Conservation (phyloP, 2,797 vertebrate genomes). For the Peromyscus nudipes region DNA sequence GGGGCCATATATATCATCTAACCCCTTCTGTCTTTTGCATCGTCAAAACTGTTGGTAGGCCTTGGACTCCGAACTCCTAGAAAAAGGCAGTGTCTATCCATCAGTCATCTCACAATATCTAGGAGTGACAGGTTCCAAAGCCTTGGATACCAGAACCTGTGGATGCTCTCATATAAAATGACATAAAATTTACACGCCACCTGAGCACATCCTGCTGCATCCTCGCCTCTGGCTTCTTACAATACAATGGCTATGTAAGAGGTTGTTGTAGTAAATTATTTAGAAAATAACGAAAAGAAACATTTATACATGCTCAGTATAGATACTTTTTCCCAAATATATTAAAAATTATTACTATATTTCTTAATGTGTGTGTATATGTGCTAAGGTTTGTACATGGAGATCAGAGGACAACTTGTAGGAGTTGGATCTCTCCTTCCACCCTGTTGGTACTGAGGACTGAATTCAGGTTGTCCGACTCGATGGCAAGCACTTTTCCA, state of each 20-base stretch:
- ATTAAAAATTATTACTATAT: background rate
- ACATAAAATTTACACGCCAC: too few species aligned
- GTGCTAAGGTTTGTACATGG: background rate
- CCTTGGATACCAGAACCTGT: background rate
- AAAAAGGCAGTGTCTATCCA: background rate
- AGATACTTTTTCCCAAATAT: background rate
- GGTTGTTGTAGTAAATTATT: background rate
- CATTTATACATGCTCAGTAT: background rate
- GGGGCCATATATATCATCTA: background rate
- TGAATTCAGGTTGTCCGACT: background rate
- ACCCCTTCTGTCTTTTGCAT: background rate
- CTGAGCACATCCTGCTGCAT: fast-evolving
- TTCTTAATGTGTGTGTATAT: background rate
- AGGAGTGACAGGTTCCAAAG: background rate
- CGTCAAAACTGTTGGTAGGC: background rate
- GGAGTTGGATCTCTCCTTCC: background rate
- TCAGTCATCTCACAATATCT: too few species aligned
- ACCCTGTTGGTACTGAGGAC: background rate
- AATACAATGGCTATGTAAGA: background rate
- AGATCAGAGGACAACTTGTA: background rate
- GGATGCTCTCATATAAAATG: background rate
- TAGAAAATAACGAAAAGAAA: background rate
- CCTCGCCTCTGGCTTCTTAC: background rate
- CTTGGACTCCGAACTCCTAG: background rate
- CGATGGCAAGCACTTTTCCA: background rate